phyloP scores from a whole-genome alignment of 2,113 vertebrate genomes.

The Tympanuchus pallidicinctus region DNA sequence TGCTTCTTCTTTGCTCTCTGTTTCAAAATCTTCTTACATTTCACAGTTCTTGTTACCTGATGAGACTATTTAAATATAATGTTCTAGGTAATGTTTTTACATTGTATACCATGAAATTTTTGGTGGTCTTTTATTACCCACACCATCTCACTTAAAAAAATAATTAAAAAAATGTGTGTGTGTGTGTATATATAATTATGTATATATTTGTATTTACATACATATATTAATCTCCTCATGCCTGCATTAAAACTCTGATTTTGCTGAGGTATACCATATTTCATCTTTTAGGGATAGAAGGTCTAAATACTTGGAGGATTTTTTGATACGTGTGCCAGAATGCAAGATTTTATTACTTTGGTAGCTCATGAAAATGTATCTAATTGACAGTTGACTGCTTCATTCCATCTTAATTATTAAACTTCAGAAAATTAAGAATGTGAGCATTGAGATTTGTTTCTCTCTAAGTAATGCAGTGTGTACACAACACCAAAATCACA shows the following conservation, averaged over 20 bases:
- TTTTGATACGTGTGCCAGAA: not conserved
- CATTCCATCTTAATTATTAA: slow-evolving; percentile 43
- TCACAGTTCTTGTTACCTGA: not conserved
- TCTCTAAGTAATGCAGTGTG: not conserved
- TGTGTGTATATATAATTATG: not conserved
- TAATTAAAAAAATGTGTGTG: too few species aligned
- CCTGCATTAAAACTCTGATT: not conserved
- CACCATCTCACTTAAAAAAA: too few species aligned
- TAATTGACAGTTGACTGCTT: slow-evolving; percentile 16
- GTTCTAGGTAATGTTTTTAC: not conserved
- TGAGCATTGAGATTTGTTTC: not conserved
- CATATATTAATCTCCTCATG: not conserved
- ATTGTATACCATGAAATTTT: not conserved
- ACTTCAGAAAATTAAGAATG: slow-evolving; percentile 19
- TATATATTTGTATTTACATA: not conserved
- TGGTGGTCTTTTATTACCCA: not conserved
- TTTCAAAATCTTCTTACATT: not conserved
- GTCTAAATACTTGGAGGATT: not conserved
- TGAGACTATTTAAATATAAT: not conserved
- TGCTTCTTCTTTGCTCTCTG: not conserved
- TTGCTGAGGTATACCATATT: not conserved
- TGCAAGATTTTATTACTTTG: not conserved
- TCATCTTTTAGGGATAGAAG: not conserved
- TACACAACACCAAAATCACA: slow-evolving; percentile 3
- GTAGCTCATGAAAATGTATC: slow-evolving; percentile 14